Evolutionary conservation across 2,888 invertebrate genomes (phyloP), one percentile per base, ranked within the genome.

Genomic region (Entomobrya multifasciata): DNA sequence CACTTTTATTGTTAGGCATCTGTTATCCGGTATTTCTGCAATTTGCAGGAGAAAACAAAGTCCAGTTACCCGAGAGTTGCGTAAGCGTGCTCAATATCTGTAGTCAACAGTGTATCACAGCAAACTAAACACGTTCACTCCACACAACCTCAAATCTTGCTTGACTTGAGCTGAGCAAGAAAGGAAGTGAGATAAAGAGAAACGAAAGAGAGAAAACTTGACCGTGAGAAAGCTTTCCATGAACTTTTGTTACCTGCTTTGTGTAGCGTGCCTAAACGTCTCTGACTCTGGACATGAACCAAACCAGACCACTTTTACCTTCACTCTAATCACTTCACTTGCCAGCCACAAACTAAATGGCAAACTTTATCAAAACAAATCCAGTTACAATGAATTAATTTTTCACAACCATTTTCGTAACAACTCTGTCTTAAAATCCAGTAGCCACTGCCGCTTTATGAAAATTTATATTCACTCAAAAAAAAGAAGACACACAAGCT

Each of bases 151-250:
- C 27, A 60, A 22, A 62, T 44, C 67, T 15, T 17, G 36, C 36
- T 36, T 36, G 36, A 8, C 36, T 36, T 4, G 36, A 36, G 36
- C 8, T 36, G 36, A 36, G 36, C 36, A 36, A 36, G 36, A 36
- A 36, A 36, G 36, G 36, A 36, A 36, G 8, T 36, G 5, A 36
- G 36, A 36, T 36, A 36, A 36, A 36, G n/a, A n/a, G n/a, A n/a
- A n/a, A n/a, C 47, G 15, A 65, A 20, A 67, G 8, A 52, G 47
- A 27, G 52, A 49, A n/a, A 30, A 49, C 49, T 74, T 52, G 74
- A 74, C 74, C 74, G 74, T 74, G 74, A 74, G 74, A 74, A 74
- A 74, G 15, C 1, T 27, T 52, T 49, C 11, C 30, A 30, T 74
- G 74, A 74, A 74, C 74, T 74, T 30, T 49, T 13, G 74, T 74